A percentile compares a stretch with the other conserved stretches of the same genome.
These are phyloP conservation scores for Coregonus sp. DNA, from an alignment of 2,797 vertebrate genomes.

Conservation along the genomic window DNA sequence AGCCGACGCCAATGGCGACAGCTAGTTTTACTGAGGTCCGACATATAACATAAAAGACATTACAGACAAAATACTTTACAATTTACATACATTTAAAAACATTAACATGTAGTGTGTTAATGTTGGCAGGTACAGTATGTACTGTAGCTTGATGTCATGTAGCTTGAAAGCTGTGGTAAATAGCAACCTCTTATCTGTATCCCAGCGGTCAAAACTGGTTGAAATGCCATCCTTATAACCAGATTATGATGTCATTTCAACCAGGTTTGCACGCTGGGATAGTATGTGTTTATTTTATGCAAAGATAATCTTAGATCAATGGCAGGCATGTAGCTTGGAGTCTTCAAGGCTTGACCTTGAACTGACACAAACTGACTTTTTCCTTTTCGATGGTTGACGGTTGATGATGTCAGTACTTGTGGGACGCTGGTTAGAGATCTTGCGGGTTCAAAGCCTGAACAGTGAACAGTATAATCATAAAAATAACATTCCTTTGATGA, in stretches of 20 bases:
- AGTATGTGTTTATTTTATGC: background rate
- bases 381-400: background rate
- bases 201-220: background rate
- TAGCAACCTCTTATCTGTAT: background rate
- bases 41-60: too few species aligned
- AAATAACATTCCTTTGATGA: background rate
- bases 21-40: too few species aligned
- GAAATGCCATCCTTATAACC: background rate
- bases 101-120: too few species aligned
- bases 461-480: conserved; percentile 17
- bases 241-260: background rate
- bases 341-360: background rate
- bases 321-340: background rate
- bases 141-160: background rate
- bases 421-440: conserved; percentile 3
- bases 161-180: background rate
- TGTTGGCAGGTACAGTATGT: background rate
- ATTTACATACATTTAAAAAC: too few species aligned
- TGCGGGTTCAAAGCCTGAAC: conserved; percentile 11
- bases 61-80: too few species aligned
- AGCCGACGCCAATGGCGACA: too few species aligned
- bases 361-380: background rate
- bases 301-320: background rate
- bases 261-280: background rate
- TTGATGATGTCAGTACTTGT: background rate